Evolutionary conservation across 2,888 invertebrate species (phyloP).

Genomic region (Hypomecis punctinalis): DNA sequence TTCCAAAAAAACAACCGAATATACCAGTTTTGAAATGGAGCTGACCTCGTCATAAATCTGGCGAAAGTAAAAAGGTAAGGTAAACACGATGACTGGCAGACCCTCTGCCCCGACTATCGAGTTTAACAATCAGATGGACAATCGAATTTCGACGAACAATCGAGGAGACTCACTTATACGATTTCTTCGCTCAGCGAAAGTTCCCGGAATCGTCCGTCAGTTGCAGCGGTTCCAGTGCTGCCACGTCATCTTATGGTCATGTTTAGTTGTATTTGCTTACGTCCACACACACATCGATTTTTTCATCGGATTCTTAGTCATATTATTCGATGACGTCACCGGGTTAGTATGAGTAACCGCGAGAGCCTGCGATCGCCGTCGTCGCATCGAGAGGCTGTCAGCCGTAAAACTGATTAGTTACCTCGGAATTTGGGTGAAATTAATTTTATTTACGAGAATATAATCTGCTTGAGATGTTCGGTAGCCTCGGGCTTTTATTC

Average conservation of each 20-base stretch:
- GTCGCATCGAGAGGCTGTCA: conserved; percentile 44
- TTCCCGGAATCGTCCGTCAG: conserved; percentile 44
- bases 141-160: conserved; percentile 40
- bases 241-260: conserved; percentile 30
- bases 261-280: conserved; percentile 36
- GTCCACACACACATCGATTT: conserved; percentile 51
- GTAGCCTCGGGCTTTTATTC: neutral
- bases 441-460: conserved; percentile 52
- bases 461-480: conserved; percentile 1
- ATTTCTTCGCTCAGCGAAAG: conserved; percentile 51
- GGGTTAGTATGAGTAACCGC: conserved; percentile 68
- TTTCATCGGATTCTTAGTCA: conserved; percentile 72
- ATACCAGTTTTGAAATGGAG: conserved; percentile 38
- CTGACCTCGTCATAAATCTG: conserved; percentile 45
- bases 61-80: conserved; percentile 48
- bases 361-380: conserved; percentile 51
- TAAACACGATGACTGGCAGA: conserved; percentile 54
- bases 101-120: conserved; percentile 43
- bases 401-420: conserved; percentile 60
- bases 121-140: conserved; percentile 40
- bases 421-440: conserved; percentile 66
- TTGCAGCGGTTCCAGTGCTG: conserved; percentile 9
- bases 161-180: conserved; percentile 44
- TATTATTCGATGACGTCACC: conserved; percentile 77
- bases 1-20: conserved; percentile 21